phyloP scores from a whole-genome alignment of 1,140 invertebrate genomes.

The Diachasma alloeum region DNA sequence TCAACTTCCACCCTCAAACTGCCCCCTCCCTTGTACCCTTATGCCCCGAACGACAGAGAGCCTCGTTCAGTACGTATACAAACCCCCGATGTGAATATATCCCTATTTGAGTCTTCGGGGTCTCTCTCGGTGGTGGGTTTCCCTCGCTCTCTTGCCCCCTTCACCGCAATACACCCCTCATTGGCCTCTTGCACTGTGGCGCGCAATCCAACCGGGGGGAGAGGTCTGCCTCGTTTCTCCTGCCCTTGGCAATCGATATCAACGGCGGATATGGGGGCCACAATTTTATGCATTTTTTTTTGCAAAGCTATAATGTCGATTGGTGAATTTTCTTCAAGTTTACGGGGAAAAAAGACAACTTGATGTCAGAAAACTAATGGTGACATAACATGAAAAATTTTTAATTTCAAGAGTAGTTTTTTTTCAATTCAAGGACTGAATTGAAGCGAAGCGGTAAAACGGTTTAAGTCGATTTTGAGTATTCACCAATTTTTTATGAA shows the following conservation, averaged over 20 bases:
- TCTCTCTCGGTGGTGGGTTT: neutral
- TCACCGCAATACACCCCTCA: constrained; percentile 31
- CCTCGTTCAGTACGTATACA: constrained; percentile 5
- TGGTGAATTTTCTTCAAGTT: neutral
- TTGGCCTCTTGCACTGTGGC: constrained; percentile 17
- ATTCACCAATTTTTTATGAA: no score
- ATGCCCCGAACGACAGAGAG: neutral
- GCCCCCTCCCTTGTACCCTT: neutral
- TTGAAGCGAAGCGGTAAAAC: no score
- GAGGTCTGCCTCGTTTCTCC: constrained; percentile 37
- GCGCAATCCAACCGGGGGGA: constrained; percentile 26
- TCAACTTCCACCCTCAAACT: constrained; percentile 37
- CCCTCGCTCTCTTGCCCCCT: constrained; percentile 19
- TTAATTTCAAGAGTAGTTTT: no score
- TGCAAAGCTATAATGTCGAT: neutral
- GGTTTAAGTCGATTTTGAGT: no score
- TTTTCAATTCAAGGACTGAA: no score
- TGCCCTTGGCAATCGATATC: constrained; percentile 55
- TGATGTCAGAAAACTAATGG: no score
- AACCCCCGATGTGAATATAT: constrained; percentile 10
- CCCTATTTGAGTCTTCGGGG: neutral
- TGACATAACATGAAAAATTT: no score
- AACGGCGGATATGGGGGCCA: constrained; percentile 41
- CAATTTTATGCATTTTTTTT: constrained; percentile 13
- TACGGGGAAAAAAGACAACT: neutral